Evolutionary conservation across 1,140 invertebrate species (phyloP).

Genomic region (Aphaenogaster rudis): DNA sequence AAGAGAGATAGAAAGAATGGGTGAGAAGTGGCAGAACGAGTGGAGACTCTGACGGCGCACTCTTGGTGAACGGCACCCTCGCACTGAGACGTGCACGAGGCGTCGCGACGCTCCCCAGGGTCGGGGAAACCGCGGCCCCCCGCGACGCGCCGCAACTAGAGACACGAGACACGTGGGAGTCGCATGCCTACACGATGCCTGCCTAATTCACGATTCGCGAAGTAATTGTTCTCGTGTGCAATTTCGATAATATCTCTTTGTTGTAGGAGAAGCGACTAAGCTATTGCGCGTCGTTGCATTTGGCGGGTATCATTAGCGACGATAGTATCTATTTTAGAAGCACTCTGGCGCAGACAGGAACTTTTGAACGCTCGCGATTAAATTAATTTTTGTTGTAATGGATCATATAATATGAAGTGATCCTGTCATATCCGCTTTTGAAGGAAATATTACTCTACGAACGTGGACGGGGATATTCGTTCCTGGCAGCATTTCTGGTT

Average conservation of each 20-base stretch:
- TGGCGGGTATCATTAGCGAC: conserved; percentile 10
- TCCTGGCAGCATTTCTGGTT: neutral
- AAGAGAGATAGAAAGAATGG: neutral
- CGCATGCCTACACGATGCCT: neutral
- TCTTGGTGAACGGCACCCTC: conserved; percentile 58
- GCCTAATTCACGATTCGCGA: conserved; percentile 16
- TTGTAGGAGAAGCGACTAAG: neutral
- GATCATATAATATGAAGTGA: neutral
- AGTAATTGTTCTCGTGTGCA: conserved; percentile 15
- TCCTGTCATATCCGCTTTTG: conserved; percentile 1
- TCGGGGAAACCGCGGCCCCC: conserved; percentile 40
- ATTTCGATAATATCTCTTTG: neutral
- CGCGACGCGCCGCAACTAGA: conserved; percentile 32
- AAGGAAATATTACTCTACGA: neutral
- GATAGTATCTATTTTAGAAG: conserved; percentile 45
- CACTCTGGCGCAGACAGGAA: neutral
- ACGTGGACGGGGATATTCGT: neutral
- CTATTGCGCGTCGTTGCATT: conserved; percentile 16
- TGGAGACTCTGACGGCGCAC: conserved; percentile 20
- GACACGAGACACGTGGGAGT: conserved; percentile 5
- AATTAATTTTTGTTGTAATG: conserved; percentile 33
- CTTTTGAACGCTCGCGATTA: neutral
- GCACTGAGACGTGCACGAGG: conserved; percentile 68
- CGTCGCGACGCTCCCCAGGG: conserved; percentile 63
- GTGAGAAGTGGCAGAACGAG: neutral